Percentiles rank a stretch among this genome's conserved stretches.
phyloP scores from a whole-genome alignment of 64 coral and sea anemone genomes.

The Pachyseris speciosa region DNA sequence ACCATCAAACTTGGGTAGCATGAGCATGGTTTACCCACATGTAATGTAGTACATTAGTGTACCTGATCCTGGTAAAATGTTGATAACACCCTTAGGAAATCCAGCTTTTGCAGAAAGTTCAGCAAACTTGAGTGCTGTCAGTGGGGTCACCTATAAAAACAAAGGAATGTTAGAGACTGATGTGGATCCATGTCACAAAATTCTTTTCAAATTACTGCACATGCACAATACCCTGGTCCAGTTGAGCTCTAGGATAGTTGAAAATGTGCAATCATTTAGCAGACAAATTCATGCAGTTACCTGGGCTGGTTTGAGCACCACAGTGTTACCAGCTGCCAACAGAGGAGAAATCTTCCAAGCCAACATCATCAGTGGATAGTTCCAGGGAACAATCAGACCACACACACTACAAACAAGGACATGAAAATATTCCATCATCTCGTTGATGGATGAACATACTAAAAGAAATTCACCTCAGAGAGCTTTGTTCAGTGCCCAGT shows the following conservation, averaged over 20 bases:
- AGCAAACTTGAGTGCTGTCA: conserved; percentile 98
- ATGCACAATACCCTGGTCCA: too few relatives aligned
- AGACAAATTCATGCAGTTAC: too few relatives aligned
- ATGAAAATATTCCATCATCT: background rate
- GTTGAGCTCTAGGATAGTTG: too few relatives aligned
- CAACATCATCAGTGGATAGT: conserved; percentile 99
- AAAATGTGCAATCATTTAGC: too few relatives aligned
- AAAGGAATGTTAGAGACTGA: background rate
- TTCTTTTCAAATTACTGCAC: too few relatives aligned
- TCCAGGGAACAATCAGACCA: conserved; percentile 98
- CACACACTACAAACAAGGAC: conserved; percentile 73
- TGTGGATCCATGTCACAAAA: too few relatives aligned
- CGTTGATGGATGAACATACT: too few relatives aligned
- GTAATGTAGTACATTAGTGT: background rate
- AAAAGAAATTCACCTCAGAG: too few relatives aligned
- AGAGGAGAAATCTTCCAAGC: conserved; percentile 98
- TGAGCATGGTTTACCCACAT: too few relatives aligned
- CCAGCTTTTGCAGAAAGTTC: conserved; percentile 93
- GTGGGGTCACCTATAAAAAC: conserved; percentile 75
- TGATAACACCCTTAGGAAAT: conserved; percentile 97
- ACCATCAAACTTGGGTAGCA: background rate
- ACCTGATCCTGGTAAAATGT: conserved; percentile 98
- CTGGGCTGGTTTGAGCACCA: conserved; percentile 97
- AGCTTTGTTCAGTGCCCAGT: too few relatives aligned
- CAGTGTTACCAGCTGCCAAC: conserved; percentile 93